Percentiles rank a stretch among this genome's conserved stretches.
Conservation (phyloP, 1,140 invertebrate species). For the Olivierus martensii region DNA sequence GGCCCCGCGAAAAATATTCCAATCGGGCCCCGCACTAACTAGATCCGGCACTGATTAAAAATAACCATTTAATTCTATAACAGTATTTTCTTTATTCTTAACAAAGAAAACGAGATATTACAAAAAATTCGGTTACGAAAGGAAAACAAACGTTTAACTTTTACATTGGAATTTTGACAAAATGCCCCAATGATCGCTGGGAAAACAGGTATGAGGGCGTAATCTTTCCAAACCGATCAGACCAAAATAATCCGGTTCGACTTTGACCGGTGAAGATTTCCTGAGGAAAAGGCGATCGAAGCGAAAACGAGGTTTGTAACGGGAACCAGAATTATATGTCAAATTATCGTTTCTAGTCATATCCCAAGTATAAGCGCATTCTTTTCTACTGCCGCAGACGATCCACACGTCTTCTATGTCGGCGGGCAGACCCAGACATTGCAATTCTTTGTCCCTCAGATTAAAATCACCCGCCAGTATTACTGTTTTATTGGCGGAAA, state of each 20-base stretch:
- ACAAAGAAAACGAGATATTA: too few species aligned
- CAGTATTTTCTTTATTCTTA: too few species aligned
- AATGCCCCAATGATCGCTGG: slow-evolving; percentile 49
- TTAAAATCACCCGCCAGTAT: slow-evolving; percentile 47
- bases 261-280: slow-evolving; percentile 19
- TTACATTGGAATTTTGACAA: slow-evolving; percentile 12
- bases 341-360: slow-evolving; percentile 37
- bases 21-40: too few species aligned
- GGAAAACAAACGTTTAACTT: too few species aligned
- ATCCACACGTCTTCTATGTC: slow-evolving; percentile 41
- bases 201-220: slow-evolving; percentile 36
- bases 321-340: background rate
- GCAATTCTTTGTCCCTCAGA: slow-evolving; percentile 41
- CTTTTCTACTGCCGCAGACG: slow-evolving; percentile 35
- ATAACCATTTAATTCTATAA: too few species aligned
- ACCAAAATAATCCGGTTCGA: slow-evolving; percentile 40
- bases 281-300: slow-evolving; percentile 44
- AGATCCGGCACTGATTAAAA: too few species aligned
- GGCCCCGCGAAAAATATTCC: too few species aligned
- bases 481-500: slow-evolving; percentile 27
- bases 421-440: slow-evolving; percentile 31
- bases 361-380: slow-evolving; percentile 45
- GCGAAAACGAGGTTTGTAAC: slow-evolving; percentile 25
- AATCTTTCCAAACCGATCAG: slow-evolving; percentile 41
- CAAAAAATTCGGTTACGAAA: too few species aligned